Evolutionary conservation across 2,113 vertebrate genomes (phyloP).

Genomic region (Hippocampus abdominalis): DNA sequence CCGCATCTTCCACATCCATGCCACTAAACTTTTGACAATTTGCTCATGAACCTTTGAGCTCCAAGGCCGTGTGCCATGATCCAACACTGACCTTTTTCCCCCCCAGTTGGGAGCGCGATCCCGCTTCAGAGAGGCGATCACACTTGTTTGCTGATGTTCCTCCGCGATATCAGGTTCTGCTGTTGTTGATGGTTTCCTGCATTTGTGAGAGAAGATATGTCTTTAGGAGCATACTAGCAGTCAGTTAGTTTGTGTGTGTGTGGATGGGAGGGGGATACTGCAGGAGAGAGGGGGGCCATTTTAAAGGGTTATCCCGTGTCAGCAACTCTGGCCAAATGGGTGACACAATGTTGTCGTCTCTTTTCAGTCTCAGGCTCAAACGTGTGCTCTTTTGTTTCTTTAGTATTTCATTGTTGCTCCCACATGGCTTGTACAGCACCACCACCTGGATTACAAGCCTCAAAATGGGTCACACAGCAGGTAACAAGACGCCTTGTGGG

Average conservation of each 20-base stretch:
- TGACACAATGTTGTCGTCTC: constrained; percentile 64
- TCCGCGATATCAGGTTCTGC: background rate
- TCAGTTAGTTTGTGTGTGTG: background rate
- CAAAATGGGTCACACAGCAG: constrained; percentile 48
- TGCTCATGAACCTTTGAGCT: background rate
- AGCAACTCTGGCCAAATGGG: constrained; percentile 80
- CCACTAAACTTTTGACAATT: background rate
- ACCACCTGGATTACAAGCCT: constrained; percentile 40
- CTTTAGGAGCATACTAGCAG: constrained; percentile 39
- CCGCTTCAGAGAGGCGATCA: constrained; percentile 4
- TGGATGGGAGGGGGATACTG: constrained; percentile 18
- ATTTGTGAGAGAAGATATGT: constrained; percentile 36
- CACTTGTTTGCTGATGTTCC: background rate
- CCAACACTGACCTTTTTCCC: constrained; percentile 44
- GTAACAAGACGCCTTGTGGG: constrained; percentile 22
- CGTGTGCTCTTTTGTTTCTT: constrained; percentile 61
- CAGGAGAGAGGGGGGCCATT: constrained; percentile 55
- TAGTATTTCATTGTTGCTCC: constrained; percentile 52
- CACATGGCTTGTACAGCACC: constrained; percentile 22
- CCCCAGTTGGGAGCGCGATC: background rate
- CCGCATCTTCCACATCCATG: constrained; percentile 1
- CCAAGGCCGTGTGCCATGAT: background rate
- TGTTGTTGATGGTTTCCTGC: constrained; percentile 27
- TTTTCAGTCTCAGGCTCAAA: constrained; percentile 72
- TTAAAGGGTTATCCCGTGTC: constrained; percentile 73